Base-by-base conservation (phyloP, 2,888 invertebrate species). In the Masnerella sp. region DNA sequence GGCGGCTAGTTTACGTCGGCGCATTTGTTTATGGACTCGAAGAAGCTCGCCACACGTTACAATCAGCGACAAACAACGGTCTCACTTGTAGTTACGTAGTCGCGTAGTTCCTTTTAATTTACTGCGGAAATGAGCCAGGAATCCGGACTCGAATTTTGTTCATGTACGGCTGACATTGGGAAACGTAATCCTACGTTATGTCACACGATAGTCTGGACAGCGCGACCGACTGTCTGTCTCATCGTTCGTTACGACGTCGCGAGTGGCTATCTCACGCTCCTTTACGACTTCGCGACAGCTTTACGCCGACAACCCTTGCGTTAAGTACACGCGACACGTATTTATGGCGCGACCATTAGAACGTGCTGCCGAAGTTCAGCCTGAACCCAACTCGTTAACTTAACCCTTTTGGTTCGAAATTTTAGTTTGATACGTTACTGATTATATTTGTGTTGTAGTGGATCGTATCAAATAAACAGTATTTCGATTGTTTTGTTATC, bases 161-260 rank as follows among this genome's bases (percentile, higher is more conserved):
- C 45, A 22, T 43, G 34, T 45, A 4, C 9, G 18, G 17, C 40
- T 32, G 40, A 34, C 43, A 58, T 22, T 12, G 45, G 36, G 32
- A 34, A 58, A 58, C 22, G 36, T 52, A 64, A 64, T 64, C 52
- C 52, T 34, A 36, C 25, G 45, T 43, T 43, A 45, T 43, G 43
- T 34, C 34, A 58, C 58, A 36, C 22, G 58, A 45, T 58, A 45
- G 43, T 45, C 49, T 51, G 42, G 51, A 18, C 36, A 28, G 32
- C 47, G 80, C 82, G 80, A 75, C 20, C 81, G 77, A 81, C 82
- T 83, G 83, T 82, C 80, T 77, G 78, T 74, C 78, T 76, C 78
- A 80, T 81, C 82, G 78, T 82, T 81, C 81, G 79, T 83, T 83
- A 81, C 75, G 74, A 64, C 77, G 74, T 68, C 65, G 58, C 70